A percentile compares a stretch with the other conserved stretches of the same genome.
Evolutionary conservation across 2,888 invertebrate species (phyloP).

Genomic region (Anarsia innoxiella): DNA sequence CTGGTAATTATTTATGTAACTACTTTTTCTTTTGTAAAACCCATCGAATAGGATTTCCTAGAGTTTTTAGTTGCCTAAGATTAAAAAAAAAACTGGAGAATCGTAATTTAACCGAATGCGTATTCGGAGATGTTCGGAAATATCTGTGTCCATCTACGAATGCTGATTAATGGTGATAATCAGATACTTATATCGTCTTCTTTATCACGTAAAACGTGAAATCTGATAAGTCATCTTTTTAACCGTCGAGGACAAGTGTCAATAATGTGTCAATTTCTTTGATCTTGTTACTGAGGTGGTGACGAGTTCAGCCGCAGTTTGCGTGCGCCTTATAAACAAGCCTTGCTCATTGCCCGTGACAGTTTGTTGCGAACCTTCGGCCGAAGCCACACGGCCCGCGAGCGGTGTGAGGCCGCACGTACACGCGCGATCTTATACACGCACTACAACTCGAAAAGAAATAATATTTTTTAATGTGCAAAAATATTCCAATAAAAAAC

Average conservation of each 20-base stretch:
- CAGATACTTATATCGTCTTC: too few relatives aligned
- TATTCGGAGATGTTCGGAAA: too few relatives aligned
- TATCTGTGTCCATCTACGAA: too few relatives aligned
- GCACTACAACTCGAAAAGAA: constrained; percentile 23
- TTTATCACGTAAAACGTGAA: too few relatives aligned
- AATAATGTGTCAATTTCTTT: constrained; percentile 39
- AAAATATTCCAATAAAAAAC: constrained; percentile 31
- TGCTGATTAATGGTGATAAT: too few relatives aligned
- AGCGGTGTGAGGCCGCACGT: constrained; percentile 33
- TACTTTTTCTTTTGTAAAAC: too few relatives aligned
- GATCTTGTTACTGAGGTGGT: constrained; percentile 25
- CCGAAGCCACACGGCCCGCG: constrained; percentile 13
- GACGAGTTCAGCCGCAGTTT: neutral
- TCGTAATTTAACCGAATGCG: too few relatives aligned
- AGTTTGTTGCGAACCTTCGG: constrained; percentile 50
- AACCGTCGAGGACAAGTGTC: constrained; percentile 20
- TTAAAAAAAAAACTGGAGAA: too few relatives aligned
- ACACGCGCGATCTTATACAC: constrained; percentile 35
- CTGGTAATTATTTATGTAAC: too few relatives aligned
- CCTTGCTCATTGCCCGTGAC: constrained; percentile 46
- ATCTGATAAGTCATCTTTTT: constrained; percentile 7
- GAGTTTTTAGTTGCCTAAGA: too few relatives aligned
- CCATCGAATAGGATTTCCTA: too few relatives aligned
- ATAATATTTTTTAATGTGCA: constrained; percentile 13
- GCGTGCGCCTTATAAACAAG: constrained; percentile 62